These are phyloP conservation scores for Choristoneura fumiferana DNA, from an alignment of 1,140 invertebrate genomes.

Conservation along the genomic window DNA sequence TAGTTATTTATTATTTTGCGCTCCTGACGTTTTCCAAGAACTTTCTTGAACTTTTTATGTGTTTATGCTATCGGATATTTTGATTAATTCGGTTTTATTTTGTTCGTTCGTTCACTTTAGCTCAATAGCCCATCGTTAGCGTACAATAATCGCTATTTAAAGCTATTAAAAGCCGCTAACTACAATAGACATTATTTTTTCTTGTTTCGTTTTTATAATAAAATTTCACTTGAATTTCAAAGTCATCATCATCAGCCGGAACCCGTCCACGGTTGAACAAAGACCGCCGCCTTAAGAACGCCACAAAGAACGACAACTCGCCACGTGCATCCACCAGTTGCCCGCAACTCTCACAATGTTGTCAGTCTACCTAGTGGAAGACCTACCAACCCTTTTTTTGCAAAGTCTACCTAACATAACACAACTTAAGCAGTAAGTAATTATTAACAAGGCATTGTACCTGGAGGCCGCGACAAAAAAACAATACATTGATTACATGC, in stretches of 20 bases:
- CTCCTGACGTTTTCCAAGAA: neutral
- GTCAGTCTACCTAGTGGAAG: too few relatives aligned
- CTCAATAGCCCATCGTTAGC: neutral
- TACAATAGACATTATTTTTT: too few relatives aligned
- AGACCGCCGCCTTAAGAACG: too few relatives aligned
- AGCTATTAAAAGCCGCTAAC: neutral
- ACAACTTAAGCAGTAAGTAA: neutral
- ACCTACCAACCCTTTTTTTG: too few relatives aligned
- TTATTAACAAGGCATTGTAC: neutral
- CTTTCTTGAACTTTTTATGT: neutral
- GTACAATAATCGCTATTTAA: neutral
- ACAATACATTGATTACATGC: conserved; percentile 15
- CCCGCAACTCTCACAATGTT: too few relatives aligned
- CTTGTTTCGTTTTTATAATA: too few relatives aligned
- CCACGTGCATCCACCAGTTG: too few relatives aligned
- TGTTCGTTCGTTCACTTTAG: neutral
- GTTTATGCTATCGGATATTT: conserved; percentile 9
- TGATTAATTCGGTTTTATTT: neutral
- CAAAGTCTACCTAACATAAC: too few relatives aligned
- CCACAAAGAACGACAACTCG: too few relatives aligned
- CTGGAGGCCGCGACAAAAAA: neutral
- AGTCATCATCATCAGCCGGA: too few relatives aligned
- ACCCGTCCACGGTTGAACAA: too few relatives aligned
- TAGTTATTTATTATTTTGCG: conserved; percentile 9
- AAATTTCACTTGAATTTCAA: too few relatives aligned